Conservation (phyloP, 2,113 vertebrate species). For the Eupsittula cactorum region DNA sequence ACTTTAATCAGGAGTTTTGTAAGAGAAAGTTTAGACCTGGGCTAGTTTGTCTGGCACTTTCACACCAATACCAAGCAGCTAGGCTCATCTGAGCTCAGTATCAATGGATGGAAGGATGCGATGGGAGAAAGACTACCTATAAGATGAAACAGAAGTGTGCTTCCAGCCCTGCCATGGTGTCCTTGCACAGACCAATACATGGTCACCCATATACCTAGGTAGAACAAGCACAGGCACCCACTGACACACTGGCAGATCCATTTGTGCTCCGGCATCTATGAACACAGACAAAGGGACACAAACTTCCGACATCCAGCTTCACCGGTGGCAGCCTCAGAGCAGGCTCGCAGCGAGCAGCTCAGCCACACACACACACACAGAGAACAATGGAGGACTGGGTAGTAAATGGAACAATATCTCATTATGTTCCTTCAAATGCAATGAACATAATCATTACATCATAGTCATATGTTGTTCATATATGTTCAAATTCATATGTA, state of each 20-base stretch:
- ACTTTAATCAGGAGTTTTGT: neutral
- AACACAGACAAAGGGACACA: neutral
- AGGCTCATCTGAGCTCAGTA: neutral
- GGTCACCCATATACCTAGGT: neutral
- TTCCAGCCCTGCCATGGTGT: neutral
- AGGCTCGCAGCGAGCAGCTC: accelerated
- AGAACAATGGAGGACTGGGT: neutral
- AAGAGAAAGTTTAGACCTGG: neutral
- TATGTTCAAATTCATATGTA: neutral
- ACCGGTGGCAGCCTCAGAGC: neutral
- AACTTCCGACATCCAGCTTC: neutral
- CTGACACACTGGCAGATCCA: neutral
- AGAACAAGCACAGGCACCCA: neutral
- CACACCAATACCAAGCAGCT: neutral
- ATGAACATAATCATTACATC: neutral
- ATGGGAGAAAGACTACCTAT: neutral
- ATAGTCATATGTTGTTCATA: neutral
- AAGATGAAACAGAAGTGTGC: neutral
- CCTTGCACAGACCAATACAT: neutral
- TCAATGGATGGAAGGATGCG: neutral
- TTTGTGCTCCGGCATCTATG: neutral
- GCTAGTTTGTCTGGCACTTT: neutral
- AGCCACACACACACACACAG: neutral
- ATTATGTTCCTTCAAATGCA: neutral
- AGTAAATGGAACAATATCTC: neutral